Conservation (phyloP, 2,797 vertebrate genomes). For the Nyctibius grandis region DNA sequence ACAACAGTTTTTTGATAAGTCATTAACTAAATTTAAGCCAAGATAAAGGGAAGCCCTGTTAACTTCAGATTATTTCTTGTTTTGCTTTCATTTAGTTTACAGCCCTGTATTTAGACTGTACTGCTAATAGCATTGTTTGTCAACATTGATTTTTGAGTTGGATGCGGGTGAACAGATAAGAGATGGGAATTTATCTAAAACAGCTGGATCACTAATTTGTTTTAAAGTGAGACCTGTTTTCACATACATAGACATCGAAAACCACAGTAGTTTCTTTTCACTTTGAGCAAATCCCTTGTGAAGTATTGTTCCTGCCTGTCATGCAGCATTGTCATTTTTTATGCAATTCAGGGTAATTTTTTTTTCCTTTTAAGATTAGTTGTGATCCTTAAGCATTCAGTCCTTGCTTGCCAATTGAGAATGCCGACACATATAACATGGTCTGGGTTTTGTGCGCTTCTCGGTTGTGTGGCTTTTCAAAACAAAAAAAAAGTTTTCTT, state of each 20-base stretch:
- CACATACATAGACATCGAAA: background rate
- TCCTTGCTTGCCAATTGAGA: background rate
- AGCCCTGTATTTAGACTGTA: background rate
- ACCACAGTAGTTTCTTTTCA: background rate
- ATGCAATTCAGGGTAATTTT: background rate
- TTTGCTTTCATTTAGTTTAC: background rate
- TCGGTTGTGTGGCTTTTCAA: background rate
- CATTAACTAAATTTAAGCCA: background rate
- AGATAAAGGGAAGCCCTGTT: background rate
- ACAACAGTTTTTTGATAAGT: background rate
- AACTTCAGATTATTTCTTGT: background rate
- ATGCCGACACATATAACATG: fast-evolving
- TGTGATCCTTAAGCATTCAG: background rate
- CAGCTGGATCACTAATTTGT: background rate
- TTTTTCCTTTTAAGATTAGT: background rate
- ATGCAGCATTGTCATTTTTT: background rate
- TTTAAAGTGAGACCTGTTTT: background rate
- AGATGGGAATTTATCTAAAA: background rate
- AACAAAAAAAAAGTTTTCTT: background rate
- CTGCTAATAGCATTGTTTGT: background rate
- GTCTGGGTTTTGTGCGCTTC: background rate
- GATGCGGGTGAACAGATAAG: background rate
- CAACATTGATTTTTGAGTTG: background rate
- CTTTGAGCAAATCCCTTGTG: background rate
- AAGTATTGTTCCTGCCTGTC: background rate